phyloP scores from a whole-genome alignment of 2,113 vertebrate genomes.

The Perccottus glenii region DNA sequence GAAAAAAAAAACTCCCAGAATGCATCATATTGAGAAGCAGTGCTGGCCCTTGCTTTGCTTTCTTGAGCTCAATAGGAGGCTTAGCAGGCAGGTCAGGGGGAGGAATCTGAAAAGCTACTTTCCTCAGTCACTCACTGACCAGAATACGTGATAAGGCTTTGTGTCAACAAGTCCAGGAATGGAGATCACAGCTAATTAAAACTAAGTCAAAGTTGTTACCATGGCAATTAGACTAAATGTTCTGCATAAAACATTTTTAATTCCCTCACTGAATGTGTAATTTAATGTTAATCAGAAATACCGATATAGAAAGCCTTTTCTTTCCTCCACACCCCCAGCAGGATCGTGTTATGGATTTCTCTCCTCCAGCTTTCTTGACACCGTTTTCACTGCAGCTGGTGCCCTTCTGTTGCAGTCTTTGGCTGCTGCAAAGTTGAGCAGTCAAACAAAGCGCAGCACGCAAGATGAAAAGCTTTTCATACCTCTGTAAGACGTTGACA shows the following conservation, averaged over 20 bases:
- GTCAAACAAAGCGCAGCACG: slow-evolving; percentile 66
- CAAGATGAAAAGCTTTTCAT: slow-evolving; percentile 67
- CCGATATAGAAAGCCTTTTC: slow-evolving; percentile 32
- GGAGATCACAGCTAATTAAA: slow-evolving; percentile 87
- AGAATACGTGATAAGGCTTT: slow-evolving; percentile 87
- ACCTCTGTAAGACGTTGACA: slow-evolving; percentile 52
- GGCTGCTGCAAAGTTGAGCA: slow-evolving; percentile 63
- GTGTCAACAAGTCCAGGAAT: slow-evolving; percentile 86
- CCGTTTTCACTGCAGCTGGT: slow-evolving; percentile 57
- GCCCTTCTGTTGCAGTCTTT: slow-evolving; percentile 67
- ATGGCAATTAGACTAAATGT: slow-evolving; percentile 84
- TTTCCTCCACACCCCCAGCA: neutral
- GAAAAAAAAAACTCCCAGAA: slow-evolving; percentile 53
- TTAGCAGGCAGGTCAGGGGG: slow-evolving; percentile 81
- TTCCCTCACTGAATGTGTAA: slow-evolving; percentile 80
- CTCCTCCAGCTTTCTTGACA: slow-evolving; percentile 48
- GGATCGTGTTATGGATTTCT: slow-evolving; percentile 51
- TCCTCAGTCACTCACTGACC: slow-evolving; percentile 85
- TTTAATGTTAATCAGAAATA: slow-evolving; percentile 80
- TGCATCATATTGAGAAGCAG: slow-evolving; percentile 57
- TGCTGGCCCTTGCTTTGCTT: slow-evolving; percentile 66
- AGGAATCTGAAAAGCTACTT: slow-evolving; percentile 81
- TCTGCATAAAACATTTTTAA: slow-evolving; percentile 88
- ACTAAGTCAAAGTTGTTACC: slow-evolving; percentile 83
- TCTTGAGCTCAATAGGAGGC: slow-evolving; percentile 74